Percentiles rank a stretch among this genome's conserved stretches.
Conservation (phyloP, 2,797 vertebrate species). For the Rhabdophis nuchalis region DNA sequence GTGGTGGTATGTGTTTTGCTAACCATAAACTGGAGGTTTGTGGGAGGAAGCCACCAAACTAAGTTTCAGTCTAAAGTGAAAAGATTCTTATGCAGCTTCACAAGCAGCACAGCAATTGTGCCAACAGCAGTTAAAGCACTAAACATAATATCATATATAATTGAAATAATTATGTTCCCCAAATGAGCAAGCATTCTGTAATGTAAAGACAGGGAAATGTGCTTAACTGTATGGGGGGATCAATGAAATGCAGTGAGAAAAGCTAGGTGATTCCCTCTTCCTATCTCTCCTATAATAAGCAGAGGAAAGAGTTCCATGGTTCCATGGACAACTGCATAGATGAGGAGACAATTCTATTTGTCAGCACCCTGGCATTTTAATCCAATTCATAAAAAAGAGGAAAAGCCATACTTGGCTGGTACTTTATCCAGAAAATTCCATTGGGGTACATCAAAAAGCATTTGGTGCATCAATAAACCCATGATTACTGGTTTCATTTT, state of each 20-base stretch:
- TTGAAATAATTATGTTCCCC: background rate
- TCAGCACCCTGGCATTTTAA: background rate
- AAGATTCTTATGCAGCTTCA: background rate
- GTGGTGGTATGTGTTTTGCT: background rate
- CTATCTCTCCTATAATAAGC: background rate
- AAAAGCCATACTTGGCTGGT: background rate
- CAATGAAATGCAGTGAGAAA: background rate
- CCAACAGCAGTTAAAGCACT: background rate
- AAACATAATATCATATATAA: background rate
- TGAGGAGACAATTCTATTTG: background rate
- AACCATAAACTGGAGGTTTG: background rate
- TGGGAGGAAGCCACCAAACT: background rate
- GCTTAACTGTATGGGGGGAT: background rate
- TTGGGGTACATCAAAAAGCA: background rate
- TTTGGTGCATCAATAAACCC: background rate
- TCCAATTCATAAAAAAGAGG: background rate
- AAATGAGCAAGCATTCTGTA: background rate
- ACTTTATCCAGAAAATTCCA: background rate
- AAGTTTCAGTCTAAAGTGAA: background rate
- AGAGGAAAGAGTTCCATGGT: background rate
- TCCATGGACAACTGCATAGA: background rate
- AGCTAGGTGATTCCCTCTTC: background rate
- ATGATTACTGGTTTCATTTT: background rate
- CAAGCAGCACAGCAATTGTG: background rate
- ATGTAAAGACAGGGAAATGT: background rate